Conservation (phyloP, 2,888 invertebrate genomes). For the Cyclophora punctaria region DNA sequence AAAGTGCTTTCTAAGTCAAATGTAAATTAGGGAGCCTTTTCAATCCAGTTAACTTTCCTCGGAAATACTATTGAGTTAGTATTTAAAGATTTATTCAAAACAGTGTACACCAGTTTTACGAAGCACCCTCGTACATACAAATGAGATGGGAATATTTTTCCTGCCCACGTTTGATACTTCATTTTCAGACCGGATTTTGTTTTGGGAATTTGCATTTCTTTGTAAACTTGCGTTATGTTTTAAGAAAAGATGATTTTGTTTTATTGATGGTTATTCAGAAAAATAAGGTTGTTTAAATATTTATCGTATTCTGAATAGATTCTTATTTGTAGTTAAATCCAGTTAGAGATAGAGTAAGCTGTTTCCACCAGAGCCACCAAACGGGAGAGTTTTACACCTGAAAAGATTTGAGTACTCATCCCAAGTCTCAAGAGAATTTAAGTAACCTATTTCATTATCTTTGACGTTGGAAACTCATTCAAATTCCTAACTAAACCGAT, state of each 20-base stretch:
- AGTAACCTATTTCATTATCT: no score
- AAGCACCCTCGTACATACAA: constrained; percentile 40
- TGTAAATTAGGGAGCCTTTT: constrained; percentile 61
- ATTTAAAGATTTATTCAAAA: constrained; percentile 65
- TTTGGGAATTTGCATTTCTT: constrained; percentile 12
- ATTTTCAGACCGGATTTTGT: constrained; percentile 12
- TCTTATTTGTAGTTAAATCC: no score
- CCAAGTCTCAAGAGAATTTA: no score
- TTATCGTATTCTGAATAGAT: no score
- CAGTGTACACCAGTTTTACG: constrained; percentile 45
- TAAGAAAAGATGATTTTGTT: neutral
- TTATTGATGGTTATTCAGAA: no score
- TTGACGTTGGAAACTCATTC: no score
- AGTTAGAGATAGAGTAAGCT: no score
- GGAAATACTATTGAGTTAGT: constrained; percentile 59
- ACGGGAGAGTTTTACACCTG: no score
- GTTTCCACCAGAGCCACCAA: no score
- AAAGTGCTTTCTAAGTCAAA: constrained; percentile 29
- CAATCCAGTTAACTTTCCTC: constrained; percentile 58
- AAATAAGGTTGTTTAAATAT: no score
- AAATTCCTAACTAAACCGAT: no score
- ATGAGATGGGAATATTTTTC: constrained; percentile 28
- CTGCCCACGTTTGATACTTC: constrained; percentile 10
- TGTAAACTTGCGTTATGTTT: constrained; percentile 4
- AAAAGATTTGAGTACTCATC: no score